These are phyloP conservation scores for Schizotus pectinicornis DNA, from an alignment of 2,888 invertebrate genomes.

Conservation along the genomic window DNA sequence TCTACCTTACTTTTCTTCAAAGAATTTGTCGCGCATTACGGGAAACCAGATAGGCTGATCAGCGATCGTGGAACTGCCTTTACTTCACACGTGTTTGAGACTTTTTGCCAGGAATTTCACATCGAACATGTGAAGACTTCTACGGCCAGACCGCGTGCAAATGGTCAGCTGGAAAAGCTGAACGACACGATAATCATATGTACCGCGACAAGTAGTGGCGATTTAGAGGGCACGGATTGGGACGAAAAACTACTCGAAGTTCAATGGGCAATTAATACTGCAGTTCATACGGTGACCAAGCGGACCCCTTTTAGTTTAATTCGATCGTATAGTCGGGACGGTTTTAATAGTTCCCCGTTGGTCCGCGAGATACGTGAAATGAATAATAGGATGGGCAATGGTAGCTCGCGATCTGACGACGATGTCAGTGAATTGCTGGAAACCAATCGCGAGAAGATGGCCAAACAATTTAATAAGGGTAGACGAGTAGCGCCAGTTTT, in stretches of 20 bases:
- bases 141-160: too few relatives aligned
- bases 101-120: conserved; percentile 31
- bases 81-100: conserved; percentile 36
- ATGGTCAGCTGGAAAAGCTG: too few relatives aligned
- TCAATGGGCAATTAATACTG: conserved; percentile 32
- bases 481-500: not conserved
- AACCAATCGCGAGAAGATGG: conserved; percentile 4
- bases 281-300: conserved; percentile 31
- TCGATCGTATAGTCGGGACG: not conserved
- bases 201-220: too few relatives aligned
- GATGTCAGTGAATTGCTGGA: not conserved
- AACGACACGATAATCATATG: too few relatives aligned
- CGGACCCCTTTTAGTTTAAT: conserved; percentile 23
- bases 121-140: conserved; percentile 40
- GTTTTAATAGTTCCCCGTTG: not conserved
- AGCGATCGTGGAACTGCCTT: conserved; percentile 42
- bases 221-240: conserved; percentile 32
- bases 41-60: conserved; percentile 37
- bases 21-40: conserved; percentile 37
- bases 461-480: not conserved
- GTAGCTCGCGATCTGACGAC: not conserved
- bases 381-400: not conserved
- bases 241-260: conserved; percentile 30
- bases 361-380: not conserved
- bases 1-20: conserved; percentile 8